Percentiles rank a stretch among this genome's conserved stretches.
Conservation (phyloP, 2,113 vertebrate species). For the Mormoops blainvillei region DNA sequence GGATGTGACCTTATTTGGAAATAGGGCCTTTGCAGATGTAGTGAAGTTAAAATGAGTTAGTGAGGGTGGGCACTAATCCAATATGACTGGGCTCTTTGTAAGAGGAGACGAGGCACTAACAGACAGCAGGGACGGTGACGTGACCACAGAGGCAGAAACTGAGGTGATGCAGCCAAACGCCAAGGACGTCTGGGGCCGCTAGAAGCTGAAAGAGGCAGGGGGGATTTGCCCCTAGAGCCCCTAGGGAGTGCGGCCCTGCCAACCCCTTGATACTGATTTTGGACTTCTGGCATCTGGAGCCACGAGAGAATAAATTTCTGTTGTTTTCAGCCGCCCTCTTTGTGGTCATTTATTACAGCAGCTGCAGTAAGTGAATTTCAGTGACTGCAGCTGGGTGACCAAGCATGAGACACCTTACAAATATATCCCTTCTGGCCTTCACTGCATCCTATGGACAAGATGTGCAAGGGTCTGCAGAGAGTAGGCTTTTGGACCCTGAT, state of each 20-base stretch:
- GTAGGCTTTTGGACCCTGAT: rapidly evolving
- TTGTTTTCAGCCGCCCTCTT: neutral
- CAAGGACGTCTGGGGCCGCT: neutral
- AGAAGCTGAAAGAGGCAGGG: neutral
- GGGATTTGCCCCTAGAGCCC: neutral
- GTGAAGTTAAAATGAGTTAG: neutral
- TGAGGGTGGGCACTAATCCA: neutral
- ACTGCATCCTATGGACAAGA: rapidly evolving
- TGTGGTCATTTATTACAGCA: neutral
- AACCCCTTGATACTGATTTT: neutral
- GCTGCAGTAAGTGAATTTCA: neutral
- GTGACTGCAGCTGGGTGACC: neutral
- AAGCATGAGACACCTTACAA: neutral
- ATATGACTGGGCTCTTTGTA: neutral
- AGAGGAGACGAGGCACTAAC: neutral
- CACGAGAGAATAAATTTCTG: neutral
- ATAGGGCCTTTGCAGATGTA: neutral
- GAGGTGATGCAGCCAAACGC: neutral
- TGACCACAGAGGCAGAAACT: neutral
- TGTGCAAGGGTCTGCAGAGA: neutral
- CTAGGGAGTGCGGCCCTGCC: neutral
- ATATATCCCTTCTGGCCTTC: neutral
- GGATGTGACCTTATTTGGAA: neutral
- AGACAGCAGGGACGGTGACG: neutral
- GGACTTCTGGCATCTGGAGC: neutral